phyloP scores from a whole-genome alignment of 2,797 vertebrate species.

The Podarcis lilfordi region DNA sequence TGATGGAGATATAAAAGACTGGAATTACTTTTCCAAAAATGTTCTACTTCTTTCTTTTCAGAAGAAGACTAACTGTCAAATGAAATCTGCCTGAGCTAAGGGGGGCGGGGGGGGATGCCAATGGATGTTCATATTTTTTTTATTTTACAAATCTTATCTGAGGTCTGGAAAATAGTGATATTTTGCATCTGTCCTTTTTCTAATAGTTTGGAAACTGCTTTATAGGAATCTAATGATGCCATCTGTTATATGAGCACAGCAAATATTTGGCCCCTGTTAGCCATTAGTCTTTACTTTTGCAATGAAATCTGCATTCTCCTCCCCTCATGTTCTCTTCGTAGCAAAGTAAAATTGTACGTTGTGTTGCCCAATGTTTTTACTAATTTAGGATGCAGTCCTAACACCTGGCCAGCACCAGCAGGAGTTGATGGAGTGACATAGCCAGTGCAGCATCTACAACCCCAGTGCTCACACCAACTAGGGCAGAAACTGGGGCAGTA shows the following conservation, averaged over 20 bases:
- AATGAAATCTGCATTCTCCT: too few relatives aligned
- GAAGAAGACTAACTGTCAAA: background rate
- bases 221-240: background rate
- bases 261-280: background rate
- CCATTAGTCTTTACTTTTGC: too few relatives aligned
- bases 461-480: too few relatives aligned
- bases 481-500: too few relatives aligned
- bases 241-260: background rate
- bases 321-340: too few relatives aligned
- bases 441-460: too few relatives aligned
- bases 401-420: too few relatives aligned
- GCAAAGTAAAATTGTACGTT: too few relatives aligned
- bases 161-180: background rate
- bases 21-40: background rate
- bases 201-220: background rate
- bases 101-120: fast-evolving
- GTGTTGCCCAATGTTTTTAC: too few relatives aligned
- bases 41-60: background rate
- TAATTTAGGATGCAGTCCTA: too few relatives aligned
- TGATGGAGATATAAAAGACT: background rate
- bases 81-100: background rate
- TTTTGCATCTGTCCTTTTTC: background rate
- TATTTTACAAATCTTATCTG: background rate
- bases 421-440: too few relatives aligned
- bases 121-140: background rate